Conservation (phyloP, 2,113 vertebrate species). For the Chitala chitala region DNA sequence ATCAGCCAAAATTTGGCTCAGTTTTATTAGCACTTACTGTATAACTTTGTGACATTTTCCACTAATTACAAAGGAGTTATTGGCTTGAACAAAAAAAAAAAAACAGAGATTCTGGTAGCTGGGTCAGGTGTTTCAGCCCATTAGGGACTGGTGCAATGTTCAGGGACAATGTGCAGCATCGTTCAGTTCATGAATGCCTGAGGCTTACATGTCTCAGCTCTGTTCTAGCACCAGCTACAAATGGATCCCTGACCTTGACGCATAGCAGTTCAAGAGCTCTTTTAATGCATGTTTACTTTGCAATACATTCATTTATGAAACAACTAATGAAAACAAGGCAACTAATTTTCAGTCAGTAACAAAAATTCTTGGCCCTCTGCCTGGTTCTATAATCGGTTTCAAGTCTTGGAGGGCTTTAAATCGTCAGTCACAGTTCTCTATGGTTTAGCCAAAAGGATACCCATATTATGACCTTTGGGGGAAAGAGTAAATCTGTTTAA, state of each 20-base stretch:
- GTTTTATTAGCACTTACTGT: too few relatives aligned
- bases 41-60: too few relatives aligned
- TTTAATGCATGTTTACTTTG: background rate
- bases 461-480: constrained; percentile 17
- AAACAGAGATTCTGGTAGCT: too few relatives aligned
- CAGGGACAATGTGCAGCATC: background rate
- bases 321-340: constrained; percentile 5
- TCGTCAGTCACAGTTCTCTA: background rate
- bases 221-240: background rate
- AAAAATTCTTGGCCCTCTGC: constrained; percentile 5
- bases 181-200: background rate
- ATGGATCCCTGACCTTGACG: too few relatives aligned
- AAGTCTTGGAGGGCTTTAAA: background rate
- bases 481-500: constrained; percentile 19
- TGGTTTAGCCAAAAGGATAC: background rate
- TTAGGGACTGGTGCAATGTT: background rate
- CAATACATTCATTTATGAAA: background rate
- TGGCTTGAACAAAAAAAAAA: too few relatives aligned
- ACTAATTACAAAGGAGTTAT: too few relatives aligned
- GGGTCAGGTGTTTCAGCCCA: background rate
- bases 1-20: too few relatives aligned
- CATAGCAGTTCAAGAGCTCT: background rate
- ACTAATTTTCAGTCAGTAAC: background rate
- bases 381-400: constrained; percentile 20
- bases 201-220: too few relatives aligned